phyloP scores from a whole-genome alignment of 2,113 vertebrate genomes.

The Noctilio leporinus region DNA sequence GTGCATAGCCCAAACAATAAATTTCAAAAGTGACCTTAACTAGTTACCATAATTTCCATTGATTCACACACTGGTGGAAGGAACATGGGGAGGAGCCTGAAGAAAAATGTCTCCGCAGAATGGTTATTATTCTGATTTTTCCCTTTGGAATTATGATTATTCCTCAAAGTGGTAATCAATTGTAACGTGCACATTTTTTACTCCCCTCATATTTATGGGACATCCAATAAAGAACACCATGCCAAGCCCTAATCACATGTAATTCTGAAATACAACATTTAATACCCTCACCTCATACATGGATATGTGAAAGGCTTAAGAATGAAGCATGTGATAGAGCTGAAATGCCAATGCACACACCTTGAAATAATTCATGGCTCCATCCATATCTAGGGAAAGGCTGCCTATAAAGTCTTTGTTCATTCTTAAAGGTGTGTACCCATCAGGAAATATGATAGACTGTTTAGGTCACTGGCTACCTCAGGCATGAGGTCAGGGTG shows the following conservation, averaged over 20 bases:
- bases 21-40: neutral
- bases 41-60: neutral
- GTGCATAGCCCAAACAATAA: neutral
- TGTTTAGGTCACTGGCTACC: neutral
- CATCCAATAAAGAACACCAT: neutral
- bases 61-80: neutral
- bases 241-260: neutral
- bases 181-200: neutral
- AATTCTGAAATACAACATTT: neutral
- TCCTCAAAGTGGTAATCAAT: neutral
- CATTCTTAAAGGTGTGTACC: neutral
- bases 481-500: neutral
- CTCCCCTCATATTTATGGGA: neutral
- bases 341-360: neutral
- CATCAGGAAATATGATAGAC: neutral
- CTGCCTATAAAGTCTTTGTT: neutral
- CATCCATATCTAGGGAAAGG: neutral
- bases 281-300: neutral
- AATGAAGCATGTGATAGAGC: neutral
- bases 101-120: neutral
- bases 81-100: neutral
- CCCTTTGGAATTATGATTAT: neutral
- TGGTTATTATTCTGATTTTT: neutral
- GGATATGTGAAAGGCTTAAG: neutral
- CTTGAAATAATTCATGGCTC: neutral